Base-by-base conservation (phyloP, 2,888 invertebrate genomes). In the Athripsodes cinereus region DNA sequence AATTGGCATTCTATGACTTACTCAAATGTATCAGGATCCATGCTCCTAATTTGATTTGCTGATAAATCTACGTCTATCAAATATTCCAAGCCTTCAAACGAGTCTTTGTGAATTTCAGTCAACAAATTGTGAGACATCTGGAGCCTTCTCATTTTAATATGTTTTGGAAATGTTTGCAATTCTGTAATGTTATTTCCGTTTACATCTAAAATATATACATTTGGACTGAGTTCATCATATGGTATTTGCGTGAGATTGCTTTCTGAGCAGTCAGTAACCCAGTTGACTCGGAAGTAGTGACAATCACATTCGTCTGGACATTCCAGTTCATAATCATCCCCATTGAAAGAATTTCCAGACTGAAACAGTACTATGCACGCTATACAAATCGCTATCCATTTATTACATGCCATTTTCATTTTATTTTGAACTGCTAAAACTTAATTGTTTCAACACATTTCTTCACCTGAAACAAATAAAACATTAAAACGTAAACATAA, bases 181-280 rank as follows among this genome's bases (percentile, higher is more conserved):
- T 72, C 73, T 1, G 78, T 81, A 63, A 88, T 80, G 64, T 83
- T 82, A 69, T 87, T 87, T 44, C 84, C 85, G 68, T 86, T 87
- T 70, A 87, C 74, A 66, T 88, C 87, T 64, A 88, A 72, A 62
- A 87, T 77, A 72, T 88, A 87, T 50, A 87, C 86, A 68, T 86
- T 85, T 40, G 78, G 75, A 67, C 86, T 86, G 58, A 87, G 79
- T 66, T 86, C 86, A 55, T 83, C 81, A 67, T 84, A 83, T 0
- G 86, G 87, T 22, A 87, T 81, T 60, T 79, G 78, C 1, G 87
- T 87, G 57, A 87, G 77, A 71, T 87, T 86, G 72, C 85, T 86
- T 67, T 86, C 86, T 0, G 87, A 87, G 67, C 87, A 87, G 68
- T 87, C 87, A 1, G 87, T 87, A 66, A 87, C 87, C 87, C 86